phyloP scores from a whole-genome alignment of 1,140 invertebrate species.

The Camponotus pennsylvanicus region DNA sequence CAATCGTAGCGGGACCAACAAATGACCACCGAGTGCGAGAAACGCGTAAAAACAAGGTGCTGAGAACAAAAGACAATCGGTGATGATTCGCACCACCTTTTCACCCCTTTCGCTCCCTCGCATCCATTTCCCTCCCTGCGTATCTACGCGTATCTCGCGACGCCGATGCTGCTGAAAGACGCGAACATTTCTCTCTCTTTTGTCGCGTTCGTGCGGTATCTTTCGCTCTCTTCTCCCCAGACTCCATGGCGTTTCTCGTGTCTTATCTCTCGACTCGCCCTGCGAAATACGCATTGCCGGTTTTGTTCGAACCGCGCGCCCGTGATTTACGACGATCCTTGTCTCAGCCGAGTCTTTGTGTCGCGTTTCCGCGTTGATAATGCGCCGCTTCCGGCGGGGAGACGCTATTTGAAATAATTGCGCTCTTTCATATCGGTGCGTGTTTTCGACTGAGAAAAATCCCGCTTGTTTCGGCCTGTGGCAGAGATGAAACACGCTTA shows the following conservation, averaged over 20 bases:
- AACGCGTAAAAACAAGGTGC: slow-evolving; percentile 73
- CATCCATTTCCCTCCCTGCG: slow-evolving; percentile 7
- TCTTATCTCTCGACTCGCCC: slow-evolving; percentile 65
- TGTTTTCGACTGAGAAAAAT: slow-evolving; percentile 50
- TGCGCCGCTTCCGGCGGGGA: slow-evolving; percentile 3
- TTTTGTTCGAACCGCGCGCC: slow-evolving; percentile 64
- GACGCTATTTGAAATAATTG: slow-evolving; percentile 53
- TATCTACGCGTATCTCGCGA: slow-evolving; percentile 42
- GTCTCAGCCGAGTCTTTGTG: slow-evolving; percentile 53
- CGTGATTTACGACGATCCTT: slow-evolving; percentile 66
- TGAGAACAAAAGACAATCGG: slow-evolving; percentile 76
- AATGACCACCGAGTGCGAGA: slow-evolving; percentile 68
- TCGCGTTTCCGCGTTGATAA: slow-evolving; percentile 32
- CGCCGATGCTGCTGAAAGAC: slow-evolving; percentile 57
- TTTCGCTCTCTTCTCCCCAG: slow-evolving; percentile 50
- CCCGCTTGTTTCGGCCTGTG: neutral
- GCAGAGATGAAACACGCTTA: slow-evolving; percentile 33
- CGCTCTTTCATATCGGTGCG: slow-evolving; percentile 25
- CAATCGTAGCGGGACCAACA: slow-evolving; percentile 47
- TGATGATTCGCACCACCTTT: slow-evolving; percentile 73
- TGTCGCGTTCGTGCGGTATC: slow-evolving; percentile 48
- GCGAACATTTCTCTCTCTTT: slow-evolving; percentile 69
- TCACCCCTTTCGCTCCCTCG: neutral
- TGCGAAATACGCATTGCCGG: slow-evolving; percentile 69
- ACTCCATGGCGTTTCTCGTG: slow-evolving; percentile 49